Base-by-base conservation (phyloP, 1,140 invertebrate genomes). In the Trachymyrmex septentrionalis region DNA sequence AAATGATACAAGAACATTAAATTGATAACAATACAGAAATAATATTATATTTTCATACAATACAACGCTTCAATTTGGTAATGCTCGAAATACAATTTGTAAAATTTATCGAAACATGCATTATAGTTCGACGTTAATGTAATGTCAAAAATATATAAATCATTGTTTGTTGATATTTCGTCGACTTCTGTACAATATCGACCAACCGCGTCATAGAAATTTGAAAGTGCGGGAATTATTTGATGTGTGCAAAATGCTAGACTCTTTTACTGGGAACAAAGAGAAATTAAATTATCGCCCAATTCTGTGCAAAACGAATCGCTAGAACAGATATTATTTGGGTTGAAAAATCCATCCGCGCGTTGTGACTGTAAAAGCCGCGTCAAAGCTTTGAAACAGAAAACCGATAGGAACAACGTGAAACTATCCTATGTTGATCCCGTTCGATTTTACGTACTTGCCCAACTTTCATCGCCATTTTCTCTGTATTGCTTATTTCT, bases 321-420 rank as follows among this genome's bases (percentile, higher is more conserved):
- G 55, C 38, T 61, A 59, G 19, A 61, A 24, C 69, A 73, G 24
- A 30, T 61, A 72, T 84, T 84, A 80, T n/a, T 44, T 63, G 21
- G 48, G 55, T 80, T 44, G 69, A 63, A 73, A 84, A 84, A 84
- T 84, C 55, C 55, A 84, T 84, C 21, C 64, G 38, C 19, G 71
- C 21, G 24, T 84, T 9, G 38, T 9, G 53, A 55, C 19, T 59
- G 12, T 24, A 27, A 84, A 84, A 84, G 69, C 66, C 55, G 55
- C 69, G 55, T 84, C 55, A 84, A 84, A 84, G 69, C 80, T 84
- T 84, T 84, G 69, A 84, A 84, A 84, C 55, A 84, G 69, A 84
- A 84, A 84, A 84, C 69, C 55, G 80, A 80, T 67, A 67, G 77
- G 48, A 61, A 84, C 80, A 84, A 84, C 55, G 80, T 72, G 71